A percentile compares a stretch with the other conserved stretches of the same genome.
Evolutionary conservation across 1,140 invertebrate species (phyloP).

Genomic region (Drosophila parabipectinata): DNA sequence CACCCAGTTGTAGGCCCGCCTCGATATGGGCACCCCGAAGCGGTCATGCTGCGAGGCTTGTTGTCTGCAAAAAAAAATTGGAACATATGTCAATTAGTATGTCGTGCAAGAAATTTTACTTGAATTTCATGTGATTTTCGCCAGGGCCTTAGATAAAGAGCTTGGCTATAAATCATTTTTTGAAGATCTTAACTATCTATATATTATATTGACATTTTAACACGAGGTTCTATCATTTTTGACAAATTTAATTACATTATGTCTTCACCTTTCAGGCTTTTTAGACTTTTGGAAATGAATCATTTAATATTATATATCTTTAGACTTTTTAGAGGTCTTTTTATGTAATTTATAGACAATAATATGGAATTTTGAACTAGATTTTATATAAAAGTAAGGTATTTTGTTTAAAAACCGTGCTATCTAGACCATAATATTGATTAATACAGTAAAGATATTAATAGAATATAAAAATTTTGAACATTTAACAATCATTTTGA

Average conservation of each 20-base stretch:
- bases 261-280: neutral
- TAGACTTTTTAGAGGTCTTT: neutral
- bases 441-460: no score
- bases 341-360: neutral
- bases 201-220: neutral
- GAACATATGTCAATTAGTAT: neutral
- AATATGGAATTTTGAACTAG: no score
- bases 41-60: conserved; percentile 94
- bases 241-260: neutral
- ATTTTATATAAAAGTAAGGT: no score
- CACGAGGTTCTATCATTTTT: neutral
- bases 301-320: neutral
- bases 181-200: neutral
- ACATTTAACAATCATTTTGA: no score
- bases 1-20: conserved; percentile 96
- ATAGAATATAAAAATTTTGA: no score
- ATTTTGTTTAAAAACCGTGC: no score
- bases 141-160: neutral
- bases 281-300: neutral
- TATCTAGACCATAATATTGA: no score
- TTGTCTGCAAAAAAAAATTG: conserved; percentile 85
- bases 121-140: neutral
- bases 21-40: conserved; percentile 91
- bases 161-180: neutral
- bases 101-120: neutral